phyloP scores from a whole-genome alignment of 2,888 invertebrate genomes.

The Napeogenes inachia region DNA sequence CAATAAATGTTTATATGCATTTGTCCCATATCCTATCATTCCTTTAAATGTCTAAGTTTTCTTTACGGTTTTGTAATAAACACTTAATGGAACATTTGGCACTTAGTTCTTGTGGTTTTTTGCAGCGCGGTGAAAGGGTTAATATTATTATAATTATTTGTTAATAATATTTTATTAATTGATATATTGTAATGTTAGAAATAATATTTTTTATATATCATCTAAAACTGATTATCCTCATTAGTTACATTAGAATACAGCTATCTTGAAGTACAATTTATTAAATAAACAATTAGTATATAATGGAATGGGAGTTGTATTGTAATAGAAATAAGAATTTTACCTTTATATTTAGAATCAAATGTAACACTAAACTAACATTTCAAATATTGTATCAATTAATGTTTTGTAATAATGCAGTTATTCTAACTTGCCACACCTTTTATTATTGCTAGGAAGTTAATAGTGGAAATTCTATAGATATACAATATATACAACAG shows the following conservation, averaged over 20 bases:
- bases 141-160: not conserved
- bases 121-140: too few relatives aligned
- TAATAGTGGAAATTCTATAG: not conserved
- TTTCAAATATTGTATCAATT: not conserved
- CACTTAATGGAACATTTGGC: too few relatives aligned
- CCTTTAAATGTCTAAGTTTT: too few relatives aligned
- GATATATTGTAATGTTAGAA: not conserved
- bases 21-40: too few relatives aligned
- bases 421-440: constrained; percentile 4
- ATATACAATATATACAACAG: not conserved
- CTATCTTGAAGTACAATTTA: constrained; percentile 2
- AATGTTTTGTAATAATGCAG: not conserved
- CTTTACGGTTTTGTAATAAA: too few relatives aligned
- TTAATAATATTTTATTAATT: not conserved
- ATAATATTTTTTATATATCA: constrained; percentile 4
- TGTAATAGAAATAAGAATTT: constrained; percentile 1
- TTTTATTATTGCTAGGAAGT: constrained; percentile 1
- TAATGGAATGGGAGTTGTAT: not conserved
- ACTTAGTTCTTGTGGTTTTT: too few relatives aligned
- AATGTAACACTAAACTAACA: constrained; percentile 3
- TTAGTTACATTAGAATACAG: constrained; percentile 2
- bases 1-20: too few relatives aligned
- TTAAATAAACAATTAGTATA: not conserved
- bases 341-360: not conserved
- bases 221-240: not conserved